Conservation (phyloP, 2,888 invertebrate genomes). For the Unio delphinus region DNA sequence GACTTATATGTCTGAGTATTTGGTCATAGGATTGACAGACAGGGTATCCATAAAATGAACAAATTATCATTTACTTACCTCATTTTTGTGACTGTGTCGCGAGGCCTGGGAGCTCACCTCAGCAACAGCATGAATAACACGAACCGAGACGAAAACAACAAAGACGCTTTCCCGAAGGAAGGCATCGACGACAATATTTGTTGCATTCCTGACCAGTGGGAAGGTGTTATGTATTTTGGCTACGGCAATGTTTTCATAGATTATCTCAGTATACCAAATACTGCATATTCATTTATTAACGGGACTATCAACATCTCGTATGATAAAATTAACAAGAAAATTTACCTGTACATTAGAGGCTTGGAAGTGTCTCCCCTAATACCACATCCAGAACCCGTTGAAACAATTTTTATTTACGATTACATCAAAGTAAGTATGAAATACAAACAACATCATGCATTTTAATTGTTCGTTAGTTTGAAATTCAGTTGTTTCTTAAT, state of each 20-base stretch:
- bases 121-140: too few relatives aligned
- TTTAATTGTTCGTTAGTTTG: too few relatives aligned
- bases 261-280: conserved; percentile 12
- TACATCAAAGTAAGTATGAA: conserved; percentile 19
- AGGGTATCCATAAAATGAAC: too few relatives aligned
- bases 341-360: conserved; percentile 18
- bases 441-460: too few relatives aligned
- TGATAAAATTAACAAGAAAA: conserved; percentile 20
- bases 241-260: conserved; percentile 37
- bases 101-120: too few relatives aligned
- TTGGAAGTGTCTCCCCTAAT: conserved; percentile 32
- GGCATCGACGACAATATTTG: conserved; percentile 13
- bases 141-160: too few relatives aligned
- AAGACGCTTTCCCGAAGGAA: too few relatives aligned
- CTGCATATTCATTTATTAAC: conserved; percentile 30
- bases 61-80: too few relatives aligned
- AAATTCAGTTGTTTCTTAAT: too few relatives aligned
- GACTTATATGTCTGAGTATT: too few relatives aligned
- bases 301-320: conserved; percentile 26
- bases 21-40: too few relatives aligned
- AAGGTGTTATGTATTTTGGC: conserved; percentile 29
- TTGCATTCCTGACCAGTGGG: conserved; percentile 28
- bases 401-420: conserved; percentile 22
- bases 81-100: too few relatives aligned
- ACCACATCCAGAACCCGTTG: conserved; percentile 23